These are phyloP conservation scores for Theodoxus fluviatilis DNA, from an alignment of 2,888 invertebrate species.

Conservation along the genomic window DNA sequence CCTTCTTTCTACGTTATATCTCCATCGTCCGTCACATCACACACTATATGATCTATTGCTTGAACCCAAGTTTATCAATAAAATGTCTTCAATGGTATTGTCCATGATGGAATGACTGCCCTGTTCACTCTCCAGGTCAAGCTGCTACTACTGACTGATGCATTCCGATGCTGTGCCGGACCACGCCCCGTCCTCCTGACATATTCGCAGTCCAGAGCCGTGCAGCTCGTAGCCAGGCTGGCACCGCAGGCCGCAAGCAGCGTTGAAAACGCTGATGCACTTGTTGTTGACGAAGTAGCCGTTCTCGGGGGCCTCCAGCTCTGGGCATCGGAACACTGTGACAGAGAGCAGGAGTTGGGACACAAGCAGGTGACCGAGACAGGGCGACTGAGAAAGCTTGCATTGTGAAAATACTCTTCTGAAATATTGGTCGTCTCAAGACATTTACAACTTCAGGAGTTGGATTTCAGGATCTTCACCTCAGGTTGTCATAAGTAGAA, in stretches of 20 bases:
- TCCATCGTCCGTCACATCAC: too few species aligned
- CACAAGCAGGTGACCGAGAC: too few species aligned
- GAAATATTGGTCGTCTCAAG: too few species aligned
- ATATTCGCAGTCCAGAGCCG: conserved; percentile 71
- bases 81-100: too few species aligned
- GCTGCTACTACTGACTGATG: conserved; percentile 68
- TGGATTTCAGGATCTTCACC: too few species aligned
- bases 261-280: conserved; percentile 74
- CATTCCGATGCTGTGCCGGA: conserved; percentile 73
- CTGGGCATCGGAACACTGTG: conserved; percentile 68
- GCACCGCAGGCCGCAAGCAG: conserved; percentile 76
- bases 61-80: too few species aligned
- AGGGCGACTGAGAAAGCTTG: not conserved
- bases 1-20: too few species aligned
- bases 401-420: not conserved
- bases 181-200: conserved; percentile 74
- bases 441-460: too few species aligned
- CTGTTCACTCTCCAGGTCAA: not conserved
- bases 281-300: conserved; percentile 75
- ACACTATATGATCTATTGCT: too few species aligned
- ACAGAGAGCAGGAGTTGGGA: too few species aligned
- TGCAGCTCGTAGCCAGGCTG: conserved; percentile 72
- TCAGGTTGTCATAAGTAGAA: too few species aligned
- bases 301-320: conserved; percentile 71
- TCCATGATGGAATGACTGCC: not conserved